Conservation (phyloP, 2,797 vertebrate species). For the Arnoldichthys spilopterus region DNA sequence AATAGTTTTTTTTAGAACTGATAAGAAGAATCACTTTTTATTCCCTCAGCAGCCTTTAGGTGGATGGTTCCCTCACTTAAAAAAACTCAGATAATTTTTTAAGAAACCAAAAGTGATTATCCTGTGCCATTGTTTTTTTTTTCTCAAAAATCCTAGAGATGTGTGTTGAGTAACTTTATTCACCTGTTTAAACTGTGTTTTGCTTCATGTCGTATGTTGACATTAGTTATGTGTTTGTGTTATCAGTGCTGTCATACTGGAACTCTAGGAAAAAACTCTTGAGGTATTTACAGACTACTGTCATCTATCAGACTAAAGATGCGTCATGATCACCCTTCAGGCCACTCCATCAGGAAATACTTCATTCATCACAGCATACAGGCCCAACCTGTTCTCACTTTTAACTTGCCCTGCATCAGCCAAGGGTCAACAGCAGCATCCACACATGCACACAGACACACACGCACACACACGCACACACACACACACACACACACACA, state of each 20-base stretch:
- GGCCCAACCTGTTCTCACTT: conserved; percentile 49
- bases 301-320: conserved; percentile 44
- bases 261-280: background rate
- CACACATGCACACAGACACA: conserved; percentile 29
- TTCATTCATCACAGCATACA: conserved; percentile 48
- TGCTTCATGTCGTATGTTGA: background rate
- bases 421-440: conserved; percentile 49
- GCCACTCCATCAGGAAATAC: conserved; percentile 44
- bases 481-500: conserved; percentile 29
- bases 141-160: no score
- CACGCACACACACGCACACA: conserved; percentile 1
- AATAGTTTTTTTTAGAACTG: background rate
- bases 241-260: conserved; percentile 23
- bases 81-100: no score
- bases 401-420: conserved; percentile 36
- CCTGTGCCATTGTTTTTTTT: no score
- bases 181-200: background rate
- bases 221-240: background rate
- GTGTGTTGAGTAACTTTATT: background rate
- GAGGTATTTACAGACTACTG: conserved; percentile 40
- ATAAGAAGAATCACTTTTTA: background rate
- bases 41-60: background rate
- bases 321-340: conserved; percentile 23
- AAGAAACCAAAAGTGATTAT: no score
- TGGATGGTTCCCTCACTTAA: background rate